Evolutionary conservation across 2,113 vertebrate species (phyloP).

Genomic region (Muntiacus muntjak): DNA sequence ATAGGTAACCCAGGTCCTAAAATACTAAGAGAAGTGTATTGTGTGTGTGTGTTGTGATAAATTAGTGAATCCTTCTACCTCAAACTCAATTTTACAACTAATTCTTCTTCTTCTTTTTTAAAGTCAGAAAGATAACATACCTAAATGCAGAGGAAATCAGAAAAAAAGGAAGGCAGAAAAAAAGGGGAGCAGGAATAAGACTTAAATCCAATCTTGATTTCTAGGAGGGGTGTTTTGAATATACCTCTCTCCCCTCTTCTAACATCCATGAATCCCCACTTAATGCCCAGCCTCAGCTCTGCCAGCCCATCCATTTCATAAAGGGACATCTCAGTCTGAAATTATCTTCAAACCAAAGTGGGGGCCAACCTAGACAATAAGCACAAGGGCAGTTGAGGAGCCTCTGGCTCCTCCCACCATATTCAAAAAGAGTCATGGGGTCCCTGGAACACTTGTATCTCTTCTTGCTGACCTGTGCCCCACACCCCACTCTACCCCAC

Average conservation of each 20-base stretch:
- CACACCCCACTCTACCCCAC: not conserved
- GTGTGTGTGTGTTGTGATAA: not conserved
- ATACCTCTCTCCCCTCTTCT: not conserved
- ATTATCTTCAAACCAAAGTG: not conserved
- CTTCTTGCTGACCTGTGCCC: not conserved
- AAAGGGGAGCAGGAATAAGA: not conserved
- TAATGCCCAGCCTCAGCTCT: not conserved
- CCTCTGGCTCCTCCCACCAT: not conserved
- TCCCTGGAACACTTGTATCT: not conserved
- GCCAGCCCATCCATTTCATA: not conserved
- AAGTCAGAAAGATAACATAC: not conserved
- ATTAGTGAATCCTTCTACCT: not conserved
- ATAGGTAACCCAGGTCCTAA: not conserved
- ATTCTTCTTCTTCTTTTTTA: not conserved
- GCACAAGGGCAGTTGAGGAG: not conserved
- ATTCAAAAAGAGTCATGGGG: not conserved
- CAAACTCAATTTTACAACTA: not conserved
- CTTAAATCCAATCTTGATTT: not conserved
- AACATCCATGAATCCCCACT: not conserved
- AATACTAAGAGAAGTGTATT: not conserved
- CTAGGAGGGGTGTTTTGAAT: not conserved
- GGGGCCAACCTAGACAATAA: not conserved
- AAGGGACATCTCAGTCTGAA: not conserved
- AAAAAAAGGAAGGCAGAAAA: not conserved
- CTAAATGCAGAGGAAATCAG: not conserved